Percentiles rank a stretch among this genome's conserved stretches.
phyloP scores from a whole-genome alignment of 2,888 invertebrate genomes.

The Hirtodrosophila alboralis region DNA sequence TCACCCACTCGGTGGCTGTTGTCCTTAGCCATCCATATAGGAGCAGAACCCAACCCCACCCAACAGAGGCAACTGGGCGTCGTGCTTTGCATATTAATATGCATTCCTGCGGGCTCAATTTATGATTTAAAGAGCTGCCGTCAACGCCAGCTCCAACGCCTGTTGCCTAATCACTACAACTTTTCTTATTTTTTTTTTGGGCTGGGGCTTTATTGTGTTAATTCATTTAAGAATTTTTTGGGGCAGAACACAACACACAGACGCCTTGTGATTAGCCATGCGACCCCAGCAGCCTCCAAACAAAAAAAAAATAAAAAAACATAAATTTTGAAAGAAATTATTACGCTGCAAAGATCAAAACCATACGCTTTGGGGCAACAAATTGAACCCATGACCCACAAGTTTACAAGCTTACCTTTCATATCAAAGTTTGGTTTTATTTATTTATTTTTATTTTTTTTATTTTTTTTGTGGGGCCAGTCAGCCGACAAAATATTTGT shows the following conservation, averaged over 20 bases:
- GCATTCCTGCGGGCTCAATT: constrained; percentile 71
- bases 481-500: constrained; percentile 11
- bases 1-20: constrained; percentile 47
- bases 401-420: constrained; percentile 28
- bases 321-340: constrained; percentile 36
- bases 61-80: constrained; percentile 6
- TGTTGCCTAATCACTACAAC: constrained; percentile 53
- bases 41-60: not conserved
- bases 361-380: constrained; percentile 16
- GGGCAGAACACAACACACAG: constrained; percentile 1
- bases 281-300: not conserved
- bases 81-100: constrained; percentile 79
- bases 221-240: constrained; percentile 23
- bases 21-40: constrained; percentile 1
- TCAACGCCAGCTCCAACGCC: constrained; percentile 16
- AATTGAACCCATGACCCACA: constrained; percentile 23
- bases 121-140: constrained; percentile 65
- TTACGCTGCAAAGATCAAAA: constrained; percentile 65
- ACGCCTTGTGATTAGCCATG: constrained; percentile 34
- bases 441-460: too few species aligned
- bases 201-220: constrained; percentile 4
- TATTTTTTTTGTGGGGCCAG: too few species aligned
- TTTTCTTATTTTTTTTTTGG: not conserved
- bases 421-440: constrained; percentile 5
- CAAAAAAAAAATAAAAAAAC: too few species aligned